Conservation (phyloP, 2,888 invertebrate species). For the Ctenicera cuprea region DNA sequence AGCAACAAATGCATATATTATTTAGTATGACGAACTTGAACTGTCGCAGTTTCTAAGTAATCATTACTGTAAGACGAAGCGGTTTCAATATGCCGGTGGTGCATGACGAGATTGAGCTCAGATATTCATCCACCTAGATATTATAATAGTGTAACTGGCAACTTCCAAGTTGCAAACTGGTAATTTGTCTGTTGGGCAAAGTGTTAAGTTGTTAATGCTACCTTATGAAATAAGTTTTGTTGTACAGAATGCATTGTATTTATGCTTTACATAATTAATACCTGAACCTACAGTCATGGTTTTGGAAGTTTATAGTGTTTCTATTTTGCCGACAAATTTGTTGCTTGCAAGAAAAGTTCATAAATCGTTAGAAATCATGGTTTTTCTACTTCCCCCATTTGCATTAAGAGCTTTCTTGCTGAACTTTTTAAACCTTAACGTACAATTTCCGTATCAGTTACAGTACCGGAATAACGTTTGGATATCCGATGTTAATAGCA, state of each 20-base stretch:
- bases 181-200: constrained; percentile 30
- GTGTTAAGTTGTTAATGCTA: constrained; percentile 4
- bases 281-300: too few relatives aligned
- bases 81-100: constrained; percentile 43
- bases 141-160: constrained; percentile 20
- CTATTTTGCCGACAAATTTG: too few relatives aligned
- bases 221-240: constrained; percentile 23
- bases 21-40: constrained; percentile 25
- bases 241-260: constrained; percentile 4
- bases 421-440: too few relatives aligned
- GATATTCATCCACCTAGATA: constrained; percentile 19
- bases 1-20: constrained; percentile 26
- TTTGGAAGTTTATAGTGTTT: too few relatives aligned
- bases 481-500: constrained; percentile 4
- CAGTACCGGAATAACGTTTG: neutral
- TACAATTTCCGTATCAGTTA: neutral
- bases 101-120: constrained; percentile 31
- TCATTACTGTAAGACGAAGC: constrained; percentile 36
- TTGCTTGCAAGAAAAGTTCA: too few relatives aligned
- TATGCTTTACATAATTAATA: neutral
- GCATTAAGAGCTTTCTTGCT: too few relatives aligned
- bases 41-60: constrained; percentile 40
- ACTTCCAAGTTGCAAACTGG: constrained; percentile 29
- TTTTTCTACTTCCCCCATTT: too few relatives aligned
- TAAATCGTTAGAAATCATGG: too few relatives aligned